Evolutionary conservation across 2,797 vertebrate genomes (phyloP).

Genomic region (Percopsis omiscomaycus): DNA sequence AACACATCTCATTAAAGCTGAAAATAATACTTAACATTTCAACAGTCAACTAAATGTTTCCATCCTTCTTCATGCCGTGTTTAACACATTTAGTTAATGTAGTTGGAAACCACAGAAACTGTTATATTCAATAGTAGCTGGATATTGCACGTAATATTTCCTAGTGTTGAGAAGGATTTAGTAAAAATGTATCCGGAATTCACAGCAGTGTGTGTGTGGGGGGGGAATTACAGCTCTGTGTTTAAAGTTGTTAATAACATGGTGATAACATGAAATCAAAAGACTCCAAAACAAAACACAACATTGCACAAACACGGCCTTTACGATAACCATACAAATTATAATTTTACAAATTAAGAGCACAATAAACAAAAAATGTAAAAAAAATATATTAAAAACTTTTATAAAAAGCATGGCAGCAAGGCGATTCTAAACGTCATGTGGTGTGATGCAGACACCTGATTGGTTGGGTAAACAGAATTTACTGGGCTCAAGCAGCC

Average conservation of each 20-base stretch:
- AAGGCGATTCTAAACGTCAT: constrained; percentile 59
- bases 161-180: too few species aligned
- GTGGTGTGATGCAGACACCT: constrained; percentile 47
- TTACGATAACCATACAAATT: constrained; percentile 73
- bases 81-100: too few species aligned
- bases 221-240: background rate
- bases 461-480: background rate
- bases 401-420: constrained; percentile 84
- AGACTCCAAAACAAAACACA: constrained; percentile 45
- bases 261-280: constrained; percentile 24
- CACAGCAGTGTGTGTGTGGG: too few species aligned
- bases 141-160: too few species aligned
- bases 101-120: too few species aligned
- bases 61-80: too few species aligned
- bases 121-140: too few species aligned
- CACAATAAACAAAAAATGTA: constrained; percentile 60
- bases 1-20: constrained; percentile 35
- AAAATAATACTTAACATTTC: constrained; percentile 8
- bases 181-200: too few species aligned
- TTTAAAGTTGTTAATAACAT: background rate
- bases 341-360: constrained; percentile 76
- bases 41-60: too few species aligned
- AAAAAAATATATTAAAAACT: constrained; percentile 56
- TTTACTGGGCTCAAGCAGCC: background rate
- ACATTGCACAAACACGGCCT: constrained; percentile 77